A percentile compares a stretch with the other conserved stretches of the same genome.
phyloP scores from a whole-genome alignment of 1,140 invertebrate species.

The Euwallacea similis region DNA sequence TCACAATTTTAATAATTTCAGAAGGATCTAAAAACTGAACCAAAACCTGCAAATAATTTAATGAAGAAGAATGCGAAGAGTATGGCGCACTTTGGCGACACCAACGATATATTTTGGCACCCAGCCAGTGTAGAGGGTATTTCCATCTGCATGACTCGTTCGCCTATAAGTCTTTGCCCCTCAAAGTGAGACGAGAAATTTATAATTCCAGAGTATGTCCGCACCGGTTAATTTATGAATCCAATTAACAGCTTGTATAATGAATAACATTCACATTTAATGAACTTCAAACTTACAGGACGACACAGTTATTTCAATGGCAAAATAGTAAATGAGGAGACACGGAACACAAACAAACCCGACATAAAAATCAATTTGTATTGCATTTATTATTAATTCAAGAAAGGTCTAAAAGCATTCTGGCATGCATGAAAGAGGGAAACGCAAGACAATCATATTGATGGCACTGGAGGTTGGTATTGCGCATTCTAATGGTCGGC shows the following conservation, averaged over 20 bases:
- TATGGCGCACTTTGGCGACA: slow-evolving; percentile 13
- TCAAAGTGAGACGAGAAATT: background rate
- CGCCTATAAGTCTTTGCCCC: slow-evolving; percentile 8
- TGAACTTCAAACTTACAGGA: too few relatives aligned
- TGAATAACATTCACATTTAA: too few relatives aligned
- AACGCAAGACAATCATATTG: slow-evolving; percentile 22
- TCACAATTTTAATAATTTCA: too few relatives aligned
- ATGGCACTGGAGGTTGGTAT: slow-evolving; percentile 10
- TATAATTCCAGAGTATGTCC: background rate
- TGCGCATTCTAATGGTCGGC: slow-evolving; percentile 15
- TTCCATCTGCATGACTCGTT: slow-evolving; percentile 14
- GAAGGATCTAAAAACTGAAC: too few relatives aligned
- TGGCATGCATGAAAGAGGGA: slow-evolving; percentile 7
- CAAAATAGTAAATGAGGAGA: too few relatives aligned
- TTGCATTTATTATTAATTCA: slow-evolving; percentile 12
- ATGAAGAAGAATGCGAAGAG: slow-evolving; percentile 5
- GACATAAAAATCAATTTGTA: slow-evolving; percentile 8
- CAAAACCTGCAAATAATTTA: too few relatives aligned
- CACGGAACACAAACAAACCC: background rate
- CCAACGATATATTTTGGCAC: slow-evolving; percentile 3
- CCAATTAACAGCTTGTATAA: background rate
- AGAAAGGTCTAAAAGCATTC: slow-evolving; percentile 13
- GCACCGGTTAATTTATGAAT: background rate
- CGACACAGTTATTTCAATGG: too few relatives aligned
- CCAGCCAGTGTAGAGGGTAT: slow-evolving; percentile 6